Base-by-base conservation (phyloP, 2,888 invertebrate genomes). In the Parnassius glacialis region DNA sequence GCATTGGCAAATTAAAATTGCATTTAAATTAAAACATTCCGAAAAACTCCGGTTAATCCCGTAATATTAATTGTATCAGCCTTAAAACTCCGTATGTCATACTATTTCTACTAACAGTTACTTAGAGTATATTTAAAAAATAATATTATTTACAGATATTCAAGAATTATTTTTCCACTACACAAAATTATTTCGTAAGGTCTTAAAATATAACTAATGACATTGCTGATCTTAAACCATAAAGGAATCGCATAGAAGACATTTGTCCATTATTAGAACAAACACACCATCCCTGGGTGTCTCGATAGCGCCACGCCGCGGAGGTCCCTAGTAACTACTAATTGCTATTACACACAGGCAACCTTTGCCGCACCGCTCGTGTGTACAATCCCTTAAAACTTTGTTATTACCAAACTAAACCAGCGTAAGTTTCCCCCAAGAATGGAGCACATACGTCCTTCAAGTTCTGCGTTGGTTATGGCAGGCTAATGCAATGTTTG, bases 311-410 rank as follows among this genome's bases (percentile, higher is more conserved):
- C 89, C 90, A 84, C 88, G 66, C 84, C 68, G 79, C 70, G 89
- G 89, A 83, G 90, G 88, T 88, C 87, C 74, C 75, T 71, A 61
- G 68, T 67, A 66, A 64, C 67, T 74, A 77, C 90, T 91, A 91
- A 90, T 87, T 80, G 84, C 72, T 83, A 75, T 72, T 70, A 77
- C 83, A 90, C 80, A 91, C 84, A 83, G 68, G 67, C 71, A 68
- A 72, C 78, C 84, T 87, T 88, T 85, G 71, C 80, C 72, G 66
- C 68, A 73, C 88, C 89, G 87, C 79, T 69, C 53, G 68, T 84
- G 74, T 83, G 78, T 83, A 76, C 78, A 76, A 79, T 79, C 76
- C 83, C 83, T 87, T 82, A 81, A 80, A 83, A 78, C 74, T 74
- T 48, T 51, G 42, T 56, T 63, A 57, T 53, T 43, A 12, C 61